phyloP scores from a whole-genome alignment of 2,888 invertebrate genomes.

The Mesoligia furuncula region DNA sequence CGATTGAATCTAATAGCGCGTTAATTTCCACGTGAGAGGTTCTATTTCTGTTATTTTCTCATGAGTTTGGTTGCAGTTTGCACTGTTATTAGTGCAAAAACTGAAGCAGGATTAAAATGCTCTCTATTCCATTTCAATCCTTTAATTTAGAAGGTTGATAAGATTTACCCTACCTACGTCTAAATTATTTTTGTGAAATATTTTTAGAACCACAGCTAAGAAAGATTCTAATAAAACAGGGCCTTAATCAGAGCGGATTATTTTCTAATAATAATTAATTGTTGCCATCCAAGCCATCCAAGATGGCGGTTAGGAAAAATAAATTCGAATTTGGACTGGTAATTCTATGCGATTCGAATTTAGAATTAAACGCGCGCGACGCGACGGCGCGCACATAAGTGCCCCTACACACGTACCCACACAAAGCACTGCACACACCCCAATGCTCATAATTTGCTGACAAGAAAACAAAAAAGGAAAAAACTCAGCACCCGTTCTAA shows the following conservation, averaged over 20 bases:
- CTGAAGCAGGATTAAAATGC: not conserved
- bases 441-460: conserved; percentile 85
- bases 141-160: conserved; percentile 5
- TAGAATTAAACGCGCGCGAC: conserved; percentile 67
- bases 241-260: conserved; percentile 23
- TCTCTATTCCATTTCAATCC: not conserved
- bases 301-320: conserved; percentile 49
- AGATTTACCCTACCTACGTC: not conserved
- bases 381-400: conserved; percentile 69
- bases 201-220: conserved; percentile 1
- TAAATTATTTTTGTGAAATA: conserved; percentile 15
- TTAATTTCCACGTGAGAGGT: conserved; percentile 65
- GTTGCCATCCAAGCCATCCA: conserved; percentile 13
- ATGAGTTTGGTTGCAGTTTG: conserved; percentile 14
- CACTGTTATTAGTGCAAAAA: conserved; percentile 22
- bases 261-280: conserved; percentile 14
- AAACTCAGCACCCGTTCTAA: conserved; percentile 85
- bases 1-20: conserved; percentile 61
- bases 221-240: conserved; percentile 15
- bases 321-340: conserved; percentile 58
- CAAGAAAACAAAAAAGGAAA: conserved; percentile 84
- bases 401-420: conserved; percentile 75
- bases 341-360: conserved; percentile 69
- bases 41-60: conserved; percentile 51
- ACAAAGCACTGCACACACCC: conserved; percentile 79